Evolutionary conservation across 2,113 vertebrate species (phyloP).

Genomic region (Percopsis transmontana): DNA sequence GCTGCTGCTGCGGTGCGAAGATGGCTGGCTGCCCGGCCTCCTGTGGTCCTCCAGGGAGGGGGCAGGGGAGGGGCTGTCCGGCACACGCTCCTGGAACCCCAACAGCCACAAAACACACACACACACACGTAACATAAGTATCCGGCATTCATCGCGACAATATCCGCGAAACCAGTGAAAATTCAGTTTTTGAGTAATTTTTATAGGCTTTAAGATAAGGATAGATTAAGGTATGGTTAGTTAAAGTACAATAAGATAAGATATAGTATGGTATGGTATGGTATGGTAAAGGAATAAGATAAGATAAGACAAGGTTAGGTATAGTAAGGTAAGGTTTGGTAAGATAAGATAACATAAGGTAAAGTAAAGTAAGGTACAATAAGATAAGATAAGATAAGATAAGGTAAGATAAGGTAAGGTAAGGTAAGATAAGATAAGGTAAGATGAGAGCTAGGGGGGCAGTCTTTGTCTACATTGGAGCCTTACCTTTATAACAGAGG

Average conservation of each 20-base stretch:
- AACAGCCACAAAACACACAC: constrained; percentile 59
- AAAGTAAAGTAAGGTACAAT: too few relatives aligned
- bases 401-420: too few relatives aligned
- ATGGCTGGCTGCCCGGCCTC: constrained; percentile 95
- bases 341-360: too few relatives aligned
- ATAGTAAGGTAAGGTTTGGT: too few relatives aligned
- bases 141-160: constrained; percentile 1
- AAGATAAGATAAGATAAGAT: too few relatives aligned
- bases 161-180: too few relatives aligned
- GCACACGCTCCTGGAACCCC: constrained; percentile 89
- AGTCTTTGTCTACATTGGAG: constrained; percentile 37
- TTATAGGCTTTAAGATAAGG: not conserved
- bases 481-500: constrained; percentile 98
- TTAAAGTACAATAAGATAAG: not conserved
- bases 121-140: constrained; percentile 54
- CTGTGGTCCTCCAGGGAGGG: constrained; percentile 96
- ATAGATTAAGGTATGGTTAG: too few relatives aligned
- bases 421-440: too few relatives aligned
- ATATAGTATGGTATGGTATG: not conserved
- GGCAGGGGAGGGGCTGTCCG: constrained; percentile 94
- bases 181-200: not conserved
- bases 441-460: too few relatives aligned
- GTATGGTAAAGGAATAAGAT: not conserved
- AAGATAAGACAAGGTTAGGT: too few relatives aligned
- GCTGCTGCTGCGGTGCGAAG: constrained; percentile 98